Evolutionary conservation across 2,113 vertebrate species (phyloP).

Genomic region (Acrocephalus arundinaceus): DNA sequence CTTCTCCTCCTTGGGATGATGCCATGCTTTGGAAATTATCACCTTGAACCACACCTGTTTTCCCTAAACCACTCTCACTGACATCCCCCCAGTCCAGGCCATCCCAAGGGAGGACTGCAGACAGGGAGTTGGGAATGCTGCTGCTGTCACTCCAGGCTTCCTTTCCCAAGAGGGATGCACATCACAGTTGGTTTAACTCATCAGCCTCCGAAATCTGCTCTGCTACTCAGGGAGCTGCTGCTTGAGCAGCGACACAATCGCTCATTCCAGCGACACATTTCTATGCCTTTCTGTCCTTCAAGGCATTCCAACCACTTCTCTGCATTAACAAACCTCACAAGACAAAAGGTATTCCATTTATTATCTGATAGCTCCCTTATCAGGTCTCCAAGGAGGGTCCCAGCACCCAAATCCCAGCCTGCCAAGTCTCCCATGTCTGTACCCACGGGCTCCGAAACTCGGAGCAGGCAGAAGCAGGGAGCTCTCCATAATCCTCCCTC

Average conservation of each 20-base stretch:
- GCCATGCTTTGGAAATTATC: not conserved
- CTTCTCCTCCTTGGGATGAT: not conserved
- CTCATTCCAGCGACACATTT: not conserved
- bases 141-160: not conserved
- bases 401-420: not conserved
- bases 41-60: not conserved
- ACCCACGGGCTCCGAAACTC: not conserved
- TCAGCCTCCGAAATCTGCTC: not conserved
- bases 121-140: not conserved
- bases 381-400: not conserved
- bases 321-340: not conserved
- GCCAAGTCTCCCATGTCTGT: not conserved
- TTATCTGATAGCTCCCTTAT: not conserved
- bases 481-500: not conserved
- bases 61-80: not conserved
- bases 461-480: not conserved
- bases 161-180: not conserved
- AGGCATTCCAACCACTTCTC: not conserved
- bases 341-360: not conserved
- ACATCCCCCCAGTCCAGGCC: not conserved
- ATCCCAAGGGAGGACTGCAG: rapidly evolving
- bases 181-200: slow-evolving; percentile 25
- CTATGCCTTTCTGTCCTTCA: not conserved
- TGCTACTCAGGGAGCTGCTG: slow-evolving; percentile 19
- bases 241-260: not conserved